Percentiles rank a stretch among this genome's conserved stretches.
These are phyloP conservation scores for Cebus imitator DNA, from an alignment of 2,113 vertebrate species.

Conservation along the genomic window DNA sequence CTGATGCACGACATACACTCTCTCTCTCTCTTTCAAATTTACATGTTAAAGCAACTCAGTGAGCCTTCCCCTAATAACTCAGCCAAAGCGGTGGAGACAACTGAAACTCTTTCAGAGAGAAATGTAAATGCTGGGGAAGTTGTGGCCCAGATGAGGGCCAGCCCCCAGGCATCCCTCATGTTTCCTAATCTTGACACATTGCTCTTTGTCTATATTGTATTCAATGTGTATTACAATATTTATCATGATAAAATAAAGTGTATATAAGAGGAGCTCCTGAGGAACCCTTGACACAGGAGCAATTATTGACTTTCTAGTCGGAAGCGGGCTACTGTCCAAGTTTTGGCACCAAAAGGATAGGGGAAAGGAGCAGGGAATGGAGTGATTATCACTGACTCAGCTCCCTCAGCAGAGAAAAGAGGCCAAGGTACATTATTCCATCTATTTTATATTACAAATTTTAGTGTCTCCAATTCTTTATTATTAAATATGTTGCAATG, in stretches of 20 bases:
- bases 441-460: no score
- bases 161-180: neutral
- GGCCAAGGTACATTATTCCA: neutral
- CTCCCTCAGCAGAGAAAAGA: no score
- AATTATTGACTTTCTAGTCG: neutral
- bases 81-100: neutral
- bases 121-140: neutral
- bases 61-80: neutral
- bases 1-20: neutral
- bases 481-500: no score
- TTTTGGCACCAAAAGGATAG: neutral
- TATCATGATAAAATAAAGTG: no score
- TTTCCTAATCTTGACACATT: neutral
- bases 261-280: neutral
- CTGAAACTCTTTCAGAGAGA: neutral
- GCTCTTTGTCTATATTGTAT: no score
- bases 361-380: neutral
- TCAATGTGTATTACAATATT: no score
- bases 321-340: neutral
- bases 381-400: accelerated
- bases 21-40: neutral
- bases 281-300: neutral
- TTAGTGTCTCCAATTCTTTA: no score
- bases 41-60: neutral
- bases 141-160: neutral